Evolutionary conservation across 2,113 vertebrate species (phyloP).

Genomic region (Collichthys lucidus): DNA sequence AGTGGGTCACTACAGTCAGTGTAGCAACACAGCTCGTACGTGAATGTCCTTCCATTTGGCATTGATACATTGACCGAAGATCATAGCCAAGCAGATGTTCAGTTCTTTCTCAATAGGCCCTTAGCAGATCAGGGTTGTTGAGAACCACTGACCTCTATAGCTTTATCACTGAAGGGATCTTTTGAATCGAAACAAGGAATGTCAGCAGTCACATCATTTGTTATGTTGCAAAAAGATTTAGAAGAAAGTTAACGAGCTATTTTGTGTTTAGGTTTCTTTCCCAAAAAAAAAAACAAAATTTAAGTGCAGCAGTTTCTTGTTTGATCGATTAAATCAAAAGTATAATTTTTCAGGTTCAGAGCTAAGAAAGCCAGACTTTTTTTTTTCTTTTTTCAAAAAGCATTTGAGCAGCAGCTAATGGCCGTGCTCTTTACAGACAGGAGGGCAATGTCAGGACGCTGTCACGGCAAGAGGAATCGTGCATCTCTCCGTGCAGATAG

Average conservation of each 20-base stretch:
- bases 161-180: background rate
- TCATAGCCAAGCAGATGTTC: slow-evolving; percentile 28
- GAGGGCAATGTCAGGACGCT: background rate
- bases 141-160: slow-evolving; percentile 11
- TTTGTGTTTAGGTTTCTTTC: background rate
- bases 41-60: slow-evolving; percentile 41
- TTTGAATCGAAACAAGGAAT: background rate
- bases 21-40: slow-evolving; percentile 36
- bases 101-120: slow-evolving; percentile 9
- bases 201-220: background rate
- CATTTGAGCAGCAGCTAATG: background rate
- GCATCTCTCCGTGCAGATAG: slow-evolving; percentile 34
- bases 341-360: slow-evolving; percentile 14
- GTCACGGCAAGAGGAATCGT: slow-evolving; percentile 19
- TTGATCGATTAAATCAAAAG: background rate
- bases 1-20: slow-evolving; percentile 60
- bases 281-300: background rate
- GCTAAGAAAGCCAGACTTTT: slow-evolving; percentile 6
- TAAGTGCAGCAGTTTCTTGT: background rate
- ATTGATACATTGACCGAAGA: slow-evolving; percentile 16
- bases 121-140: slow-evolving; percentile 1
- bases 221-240: background rate
- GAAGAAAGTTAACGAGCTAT: background rate
- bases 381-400: background rate
- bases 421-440: background rate